A percentile compares a stretch with the other conserved stretches of the same genome.
Evolutionary conservation across 1,140 invertebrate species (phyloP).

Genomic region (Drosophila leontia): DNA sequence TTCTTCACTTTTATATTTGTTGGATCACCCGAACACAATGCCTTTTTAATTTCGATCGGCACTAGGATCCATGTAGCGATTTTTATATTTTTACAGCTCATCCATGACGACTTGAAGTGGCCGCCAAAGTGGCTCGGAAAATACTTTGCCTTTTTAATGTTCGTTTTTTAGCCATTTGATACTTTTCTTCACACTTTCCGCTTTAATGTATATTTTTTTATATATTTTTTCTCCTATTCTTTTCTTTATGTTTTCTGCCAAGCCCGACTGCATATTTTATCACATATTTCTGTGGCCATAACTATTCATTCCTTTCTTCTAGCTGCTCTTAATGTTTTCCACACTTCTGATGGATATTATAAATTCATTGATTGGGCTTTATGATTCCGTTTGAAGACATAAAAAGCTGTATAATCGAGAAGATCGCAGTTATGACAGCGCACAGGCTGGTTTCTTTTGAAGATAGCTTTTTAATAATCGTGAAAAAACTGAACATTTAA

Average conservation of each 20-base stretch:
- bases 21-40: slow-evolving; percentile 51
- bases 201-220: slow-evolving; percentile 39
- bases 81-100: slow-evolving; percentile 80
- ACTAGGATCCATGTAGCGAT: slow-evolving; percentile 72
- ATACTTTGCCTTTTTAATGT: slow-evolving; percentile 32
- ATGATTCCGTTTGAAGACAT: slow-evolving; percentile 44
- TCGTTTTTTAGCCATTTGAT: slow-evolving; percentile 66
- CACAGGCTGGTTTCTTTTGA: slow-evolving; percentile 18
- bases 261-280: slow-evolving; percentile 59
- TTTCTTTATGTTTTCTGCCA: slow-evolving; percentile 47
- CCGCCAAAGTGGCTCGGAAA: slow-evolving; percentile 31
- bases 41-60: slow-evolving; percentile 53
- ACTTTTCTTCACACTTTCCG: slow-evolving; percentile 75
- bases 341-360: slow-evolving; percentile 76
- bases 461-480: slow-evolving; percentile 30
- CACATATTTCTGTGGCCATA: slow-evolving; percentile 45
- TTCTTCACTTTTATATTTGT: slow-evolving; percentile 8
- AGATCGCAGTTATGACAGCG: slow-evolving; percentile 22
- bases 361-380: slow-evolving; percentile 77
- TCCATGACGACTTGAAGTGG: slow-evolving; percentile 56
- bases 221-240: slow-evolving; percentile 38
- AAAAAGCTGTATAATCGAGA: slow-evolving; percentile 36
- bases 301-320: slow-evolving; percentile 45
- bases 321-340: slow-evolving; percentile 72
- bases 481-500: slow-evolving; percentile 29